phyloP scores from a whole-genome alignment of 2,888 invertebrate species.

The Eretmocerus hayati region DNA sequence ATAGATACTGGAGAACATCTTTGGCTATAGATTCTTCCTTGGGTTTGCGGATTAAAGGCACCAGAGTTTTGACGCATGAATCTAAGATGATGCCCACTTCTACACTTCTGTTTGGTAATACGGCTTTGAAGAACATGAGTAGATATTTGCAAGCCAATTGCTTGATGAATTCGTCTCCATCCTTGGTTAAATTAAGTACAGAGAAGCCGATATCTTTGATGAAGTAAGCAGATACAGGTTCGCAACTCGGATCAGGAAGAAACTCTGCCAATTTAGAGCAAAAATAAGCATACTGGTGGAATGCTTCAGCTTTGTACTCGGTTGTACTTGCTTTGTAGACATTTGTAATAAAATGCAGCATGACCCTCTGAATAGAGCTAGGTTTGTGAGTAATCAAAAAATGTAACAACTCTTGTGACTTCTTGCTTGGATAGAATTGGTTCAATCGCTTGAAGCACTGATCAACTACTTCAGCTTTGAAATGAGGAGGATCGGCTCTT shows the following conservation, averaged over 20 bases:
- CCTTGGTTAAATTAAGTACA: conserved; percentile 50
- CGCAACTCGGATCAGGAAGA: conserved; percentile 37
- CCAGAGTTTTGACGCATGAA: conserved; percentile 51
- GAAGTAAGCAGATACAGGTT: conserved; percentile 51
- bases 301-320: conserved; percentile 50
- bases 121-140: conserved; percentile 44
- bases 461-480: conserved; percentile 43
- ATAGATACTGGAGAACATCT: conserved; percentile 50
- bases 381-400: conserved; percentile 42
- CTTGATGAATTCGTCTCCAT: conserved; percentile 35
- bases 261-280: conserved; percentile 46
- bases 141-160: conserved; percentile 44
- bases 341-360: conserved; percentile 50
- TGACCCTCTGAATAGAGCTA: conserved; percentile 50
- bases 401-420: conserved; percentile 38
- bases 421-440: conserved; percentile 40
- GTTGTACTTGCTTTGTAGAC: conserved; percentile 42
- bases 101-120: conserved; percentile 46
- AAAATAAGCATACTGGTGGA: conserved; percentile 55
- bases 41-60: conserved; percentile 43
- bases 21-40: conserved; percentile 32
- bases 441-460: conserved; percentile 49
- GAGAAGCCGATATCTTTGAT: conserved; percentile 54
- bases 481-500: conserved; percentile 44
- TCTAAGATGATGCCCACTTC: conserved; percentile 50